Evolutionary conservation across 2,888 invertebrate genomes (phyloP).

Genomic region (Pammene aurita): DNA sequence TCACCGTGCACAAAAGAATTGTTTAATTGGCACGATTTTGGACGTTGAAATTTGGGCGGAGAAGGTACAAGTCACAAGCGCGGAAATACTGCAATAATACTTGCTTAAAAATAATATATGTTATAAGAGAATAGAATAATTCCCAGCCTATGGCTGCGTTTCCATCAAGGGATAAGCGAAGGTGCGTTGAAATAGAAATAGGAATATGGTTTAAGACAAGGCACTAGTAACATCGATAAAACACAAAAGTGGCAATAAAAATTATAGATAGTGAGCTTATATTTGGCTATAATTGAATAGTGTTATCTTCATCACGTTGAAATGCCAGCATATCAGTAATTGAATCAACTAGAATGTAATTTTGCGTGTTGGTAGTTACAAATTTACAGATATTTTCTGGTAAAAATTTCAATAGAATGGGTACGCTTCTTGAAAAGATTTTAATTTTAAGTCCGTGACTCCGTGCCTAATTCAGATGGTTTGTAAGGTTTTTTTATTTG

Average conservation of each 20-base stretch:
- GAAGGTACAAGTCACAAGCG: slow-evolving; percentile 45
- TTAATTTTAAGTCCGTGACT: no score
- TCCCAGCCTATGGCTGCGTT: no score
- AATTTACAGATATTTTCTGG: no score
- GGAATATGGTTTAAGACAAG: not conserved
- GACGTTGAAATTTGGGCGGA: slow-evolving; percentile 50
- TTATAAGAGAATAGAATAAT: no score
- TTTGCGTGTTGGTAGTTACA: no score
- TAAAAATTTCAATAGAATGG: no score
- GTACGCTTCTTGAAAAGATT: no score
- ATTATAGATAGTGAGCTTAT: not conserved
- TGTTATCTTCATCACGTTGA: not conserved
- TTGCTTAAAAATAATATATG: not conserved
- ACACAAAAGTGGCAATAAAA: not conserved
- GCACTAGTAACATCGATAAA: not conserved
- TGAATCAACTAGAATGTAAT: no score
- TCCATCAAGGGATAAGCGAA: no score
- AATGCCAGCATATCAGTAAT: not conserved
- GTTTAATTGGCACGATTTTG: slow-evolving; percentile 55
- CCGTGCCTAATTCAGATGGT: no score
- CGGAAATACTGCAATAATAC: not conserved
- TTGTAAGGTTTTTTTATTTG: no score
- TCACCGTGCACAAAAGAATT: slow-evolving; percentile 67
- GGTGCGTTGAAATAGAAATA: no score
- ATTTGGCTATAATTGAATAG: slow-evolving; percentile 4